Percentiles rank a stretch among this genome's conserved stretches.
Conservation (phyloP, 1,140 invertebrate genomes). For the Drosophila pruinosa region DNA sequence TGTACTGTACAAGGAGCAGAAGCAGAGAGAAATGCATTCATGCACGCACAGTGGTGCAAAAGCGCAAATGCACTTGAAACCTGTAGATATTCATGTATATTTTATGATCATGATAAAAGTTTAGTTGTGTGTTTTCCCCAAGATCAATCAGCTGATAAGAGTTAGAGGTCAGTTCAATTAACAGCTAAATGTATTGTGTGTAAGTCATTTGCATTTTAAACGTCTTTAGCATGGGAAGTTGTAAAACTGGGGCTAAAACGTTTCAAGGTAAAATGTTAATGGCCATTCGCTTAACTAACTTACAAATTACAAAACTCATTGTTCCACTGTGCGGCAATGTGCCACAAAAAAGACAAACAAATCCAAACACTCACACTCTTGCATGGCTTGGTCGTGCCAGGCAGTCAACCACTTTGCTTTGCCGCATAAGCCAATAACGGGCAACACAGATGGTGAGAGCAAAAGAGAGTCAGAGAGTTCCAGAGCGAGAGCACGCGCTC, state of each 20-base stretch:
- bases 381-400: constrained; percentile 30
- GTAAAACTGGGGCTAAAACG: constrained; percentile 11
- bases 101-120: neutral
- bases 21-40: constrained; percentile 27
- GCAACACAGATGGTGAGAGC: constrained; percentile 30
- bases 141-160: constrained; percentile 30
- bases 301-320: neutral
- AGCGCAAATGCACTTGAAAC: neutral
- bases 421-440: constrained; percentile 71
- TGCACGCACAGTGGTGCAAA: constrained; percentile 21
- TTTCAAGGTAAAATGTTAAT: constrained; percentile 28
- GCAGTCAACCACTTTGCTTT: constrained; percentile 69
- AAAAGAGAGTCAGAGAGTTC: constrained; percentile 7
- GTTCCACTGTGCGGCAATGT: constrained; percentile 59
- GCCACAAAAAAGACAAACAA: constrained; percentile 68
- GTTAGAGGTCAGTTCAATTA: constrained; percentile 25
- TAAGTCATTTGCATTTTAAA: constrained; percentile 38
- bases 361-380: constrained; percentile 32
- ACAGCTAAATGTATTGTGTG: constrained; percentile 22
- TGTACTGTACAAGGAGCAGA: neutral
- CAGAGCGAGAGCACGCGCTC: constrained; percentile 42
- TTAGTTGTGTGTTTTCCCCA: neutral
- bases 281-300: neutral
- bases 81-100: neutral
- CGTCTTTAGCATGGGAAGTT: constrained; percentile 37